Percentiles rank a stretch among this genome's conserved stretches.
These are phyloP conservation scores for Uropetala carovei DNA, from an alignment of 2,888 invertebrate species.

Conservation along the genomic window DNA sequence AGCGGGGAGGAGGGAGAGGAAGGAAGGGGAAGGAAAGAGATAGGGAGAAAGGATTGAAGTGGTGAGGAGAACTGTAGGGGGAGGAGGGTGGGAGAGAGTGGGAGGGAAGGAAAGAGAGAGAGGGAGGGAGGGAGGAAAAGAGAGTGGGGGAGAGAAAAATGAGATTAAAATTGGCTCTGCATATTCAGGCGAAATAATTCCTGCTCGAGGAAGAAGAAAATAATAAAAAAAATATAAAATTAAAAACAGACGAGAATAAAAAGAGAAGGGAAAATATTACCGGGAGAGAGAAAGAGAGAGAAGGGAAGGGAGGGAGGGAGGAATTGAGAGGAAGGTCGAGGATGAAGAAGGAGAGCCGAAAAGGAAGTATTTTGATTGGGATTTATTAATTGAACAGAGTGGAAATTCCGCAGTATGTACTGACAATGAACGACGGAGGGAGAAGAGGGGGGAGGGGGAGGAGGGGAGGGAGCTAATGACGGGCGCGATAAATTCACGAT, in stretches of 20 bases:
- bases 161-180: conserved; percentile 64
- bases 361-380: conserved; percentile 16
- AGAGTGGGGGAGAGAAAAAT: neutral
- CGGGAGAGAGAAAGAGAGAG: neutral
- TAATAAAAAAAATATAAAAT: conserved; percentile 9
- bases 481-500: neutral
- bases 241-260: conserved; percentile 23
- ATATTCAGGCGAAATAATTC: conserved; percentile 60
- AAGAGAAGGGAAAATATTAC: neutral
- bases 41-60: neutral
- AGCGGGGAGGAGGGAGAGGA: neutral
- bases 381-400: conserved; percentile 19
- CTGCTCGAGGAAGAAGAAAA: neutral
- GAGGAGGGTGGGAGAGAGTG: neutral
- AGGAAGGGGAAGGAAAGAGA: neutral
- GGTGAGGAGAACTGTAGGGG: neutral
- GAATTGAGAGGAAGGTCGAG: neutral
- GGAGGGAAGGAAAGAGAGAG: neutral
- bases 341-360: neutral
- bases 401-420: neutral
- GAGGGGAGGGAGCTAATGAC: neutral
- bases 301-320: neutral
- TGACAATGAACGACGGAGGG: neutral
- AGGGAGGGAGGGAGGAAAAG: neutral
- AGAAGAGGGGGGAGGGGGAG: neutral